Evolutionary conservation across 2,113 vertebrate species (phyloP).

Genomic region (Alces alces): DNA sequence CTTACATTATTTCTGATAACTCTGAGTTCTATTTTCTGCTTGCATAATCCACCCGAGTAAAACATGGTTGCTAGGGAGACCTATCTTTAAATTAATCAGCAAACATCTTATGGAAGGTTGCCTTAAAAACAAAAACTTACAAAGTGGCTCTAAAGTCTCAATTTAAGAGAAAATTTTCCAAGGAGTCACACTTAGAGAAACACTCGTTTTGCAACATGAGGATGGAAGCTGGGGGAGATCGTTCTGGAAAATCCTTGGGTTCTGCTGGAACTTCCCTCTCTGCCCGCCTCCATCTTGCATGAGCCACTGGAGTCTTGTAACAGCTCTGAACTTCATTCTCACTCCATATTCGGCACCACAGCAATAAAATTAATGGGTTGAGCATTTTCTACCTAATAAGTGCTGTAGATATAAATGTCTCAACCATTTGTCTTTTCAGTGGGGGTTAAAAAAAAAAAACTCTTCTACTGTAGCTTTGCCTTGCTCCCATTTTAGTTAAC

Average conservation of each 20-base stretch:
- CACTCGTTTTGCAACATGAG: no score
- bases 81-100: slow-evolving; percentile 31
- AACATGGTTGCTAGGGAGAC: slow-evolving; percentile 40
- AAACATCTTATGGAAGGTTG: not conserved
- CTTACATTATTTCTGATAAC: not conserved
- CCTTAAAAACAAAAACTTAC: not conserved
- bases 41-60: not conserved
- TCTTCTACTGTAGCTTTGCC: not conserved
- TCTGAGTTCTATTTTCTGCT: not conserved
- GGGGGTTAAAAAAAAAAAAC: not conserved
- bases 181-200: not conserved
- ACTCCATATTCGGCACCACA: not conserved
- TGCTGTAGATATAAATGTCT: slow-evolving; percentile 49
- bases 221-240: not conserved
- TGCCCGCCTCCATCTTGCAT: not conserved
- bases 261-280: accelerated
- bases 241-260: not conserved
- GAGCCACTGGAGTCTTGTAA: not conserved
- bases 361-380: slow-evolving; percentile 53
- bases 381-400: slow-evolving; percentile 44
- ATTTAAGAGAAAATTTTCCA: not conserved
- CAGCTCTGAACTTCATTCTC: not conserved
- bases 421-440: slow-evolving; percentile 59
- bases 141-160: not conserved
- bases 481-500: slow-evolving; percentile 43